Conservation (phyloP, 2,797 vertebrate genomes). For the Margarornis squamiger region DNA sequence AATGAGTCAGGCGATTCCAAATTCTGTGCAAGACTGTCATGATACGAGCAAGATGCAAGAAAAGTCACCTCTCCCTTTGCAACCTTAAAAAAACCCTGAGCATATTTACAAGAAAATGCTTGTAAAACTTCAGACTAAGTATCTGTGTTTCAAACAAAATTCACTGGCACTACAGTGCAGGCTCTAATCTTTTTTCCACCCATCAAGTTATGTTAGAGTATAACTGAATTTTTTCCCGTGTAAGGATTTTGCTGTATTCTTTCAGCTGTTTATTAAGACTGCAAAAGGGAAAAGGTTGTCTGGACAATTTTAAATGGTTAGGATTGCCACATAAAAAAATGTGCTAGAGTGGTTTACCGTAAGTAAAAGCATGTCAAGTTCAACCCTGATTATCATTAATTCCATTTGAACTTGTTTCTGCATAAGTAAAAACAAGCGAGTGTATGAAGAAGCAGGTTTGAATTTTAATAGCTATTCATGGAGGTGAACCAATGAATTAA, state of each 20-base stretch:
- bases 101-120: background rate
- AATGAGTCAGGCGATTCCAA: background rate
- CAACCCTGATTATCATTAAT: background rate
- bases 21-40: background rate
- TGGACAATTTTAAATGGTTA: background rate
- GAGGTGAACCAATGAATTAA: background rate
- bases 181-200: slow-evolving; percentile 17
- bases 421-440: slow-evolving; percentile 20
- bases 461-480: background rate
- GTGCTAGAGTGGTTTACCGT: background rate
- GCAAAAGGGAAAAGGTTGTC: background rate
- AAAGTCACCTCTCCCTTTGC: background rate
- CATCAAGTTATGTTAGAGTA: slow-evolving; percentile 6
- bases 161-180: background rate
- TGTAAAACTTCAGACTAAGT: background rate
- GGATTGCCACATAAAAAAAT: background rate
- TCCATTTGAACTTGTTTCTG: background rate
- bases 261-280: background rate
- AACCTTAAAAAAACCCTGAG: background rate
- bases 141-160: background rate
- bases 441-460: background rate
- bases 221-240: background rate
- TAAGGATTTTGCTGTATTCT: background rate
- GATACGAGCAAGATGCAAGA: accelerated
- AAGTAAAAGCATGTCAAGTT: background rate